Evolutionary conservation across 2,888 invertebrate species (phyloP).

Genomic region (Epistrophe grossulariae): DNA sequence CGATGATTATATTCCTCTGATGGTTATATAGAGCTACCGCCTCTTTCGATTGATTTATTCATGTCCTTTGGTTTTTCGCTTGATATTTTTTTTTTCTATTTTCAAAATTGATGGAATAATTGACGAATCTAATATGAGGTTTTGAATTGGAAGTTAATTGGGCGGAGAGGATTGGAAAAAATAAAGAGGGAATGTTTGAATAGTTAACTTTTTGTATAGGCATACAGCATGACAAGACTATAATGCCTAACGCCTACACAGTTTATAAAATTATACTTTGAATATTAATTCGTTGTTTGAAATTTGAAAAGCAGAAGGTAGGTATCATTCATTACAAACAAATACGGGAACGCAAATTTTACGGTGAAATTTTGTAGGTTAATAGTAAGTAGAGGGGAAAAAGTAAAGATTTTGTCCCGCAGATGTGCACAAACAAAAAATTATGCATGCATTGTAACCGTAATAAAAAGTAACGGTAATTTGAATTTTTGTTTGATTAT

Average conservation of each 20-base stretch:
- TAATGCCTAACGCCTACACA: conserved; percentile 12
- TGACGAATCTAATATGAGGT: conserved; percentile 80
- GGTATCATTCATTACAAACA: no score
- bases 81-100: conserved; percentile 35
- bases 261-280: not conserved
- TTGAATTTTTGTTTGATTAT: no score
- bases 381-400: no score
- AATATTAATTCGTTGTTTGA: not conserved
- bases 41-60: conserved; percentile 66
- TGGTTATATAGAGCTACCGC: conserved; percentile 2
- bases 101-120: conserved; percentile 82
- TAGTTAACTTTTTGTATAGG: conserved; percentile 18
- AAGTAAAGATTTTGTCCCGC: no score
- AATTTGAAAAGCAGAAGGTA: not conserved
- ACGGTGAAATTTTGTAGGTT: no score
- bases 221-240: not conserved
- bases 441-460: no score
- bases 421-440: no score
- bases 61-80: conserved; percentile 62
- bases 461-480: no score
- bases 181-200: not conserved
- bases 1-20: conserved; percentile 5
- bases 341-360: no score
- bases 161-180: conserved; percentile 10
- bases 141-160: conserved; percentile 70